These are phyloP conservation scores for Ceratina australensis DNA, from an alignment of 1,140 invertebrate genomes.

Conservation along the genomic window DNA sequence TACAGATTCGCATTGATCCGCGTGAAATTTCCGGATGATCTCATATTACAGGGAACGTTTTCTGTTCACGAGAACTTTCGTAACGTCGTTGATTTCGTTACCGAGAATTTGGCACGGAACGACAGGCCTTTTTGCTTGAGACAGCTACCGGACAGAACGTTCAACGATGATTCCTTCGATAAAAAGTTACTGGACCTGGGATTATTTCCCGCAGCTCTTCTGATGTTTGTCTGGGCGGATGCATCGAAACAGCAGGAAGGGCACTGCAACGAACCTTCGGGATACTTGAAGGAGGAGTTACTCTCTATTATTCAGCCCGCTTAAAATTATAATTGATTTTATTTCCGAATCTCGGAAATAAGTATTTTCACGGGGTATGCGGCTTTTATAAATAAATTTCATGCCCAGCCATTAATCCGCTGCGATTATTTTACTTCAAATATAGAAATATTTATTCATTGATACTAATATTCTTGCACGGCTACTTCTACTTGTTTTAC, in stretches of 20 bases:
- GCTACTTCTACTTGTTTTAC: not conserved
- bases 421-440: not conserved
- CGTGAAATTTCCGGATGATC: constrained; percentile 92
- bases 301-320: constrained; percentile 81
- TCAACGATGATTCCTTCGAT: constrained; percentile 81
- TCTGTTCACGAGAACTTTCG: constrained; percentile 87
- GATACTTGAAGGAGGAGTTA: constrained; percentile 87
- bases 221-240: constrained; percentile 84
- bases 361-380: not conserved
- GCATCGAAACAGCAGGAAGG: constrained; percentile 67
- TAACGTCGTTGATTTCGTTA: constrained; percentile 86
- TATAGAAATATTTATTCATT: not conserved
- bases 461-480: constrained; percentile 10
- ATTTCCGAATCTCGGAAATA: constrained; percentile 3
- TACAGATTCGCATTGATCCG: constrained; percentile 93
- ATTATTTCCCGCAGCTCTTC: constrained; percentile 87
- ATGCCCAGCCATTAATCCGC: not conserved
- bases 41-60: constrained; percentile 92
- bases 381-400: not conserved
- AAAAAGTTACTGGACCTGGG: constrained; percentile 85
- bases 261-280: constrained; percentile 76
- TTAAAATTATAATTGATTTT: constrained; percentile 31
- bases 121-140: constrained; percentile 84
- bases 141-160: constrained; percentile 82
- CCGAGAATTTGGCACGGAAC: constrained; percentile 85